A percentile compares a stretch with the other conserved stretches of the same genome.
These are phyloP conservation scores for Babylonia areolata DNA, from an alignment of 1,140 invertebrate species.

Conservation along the genomic window DNA sequence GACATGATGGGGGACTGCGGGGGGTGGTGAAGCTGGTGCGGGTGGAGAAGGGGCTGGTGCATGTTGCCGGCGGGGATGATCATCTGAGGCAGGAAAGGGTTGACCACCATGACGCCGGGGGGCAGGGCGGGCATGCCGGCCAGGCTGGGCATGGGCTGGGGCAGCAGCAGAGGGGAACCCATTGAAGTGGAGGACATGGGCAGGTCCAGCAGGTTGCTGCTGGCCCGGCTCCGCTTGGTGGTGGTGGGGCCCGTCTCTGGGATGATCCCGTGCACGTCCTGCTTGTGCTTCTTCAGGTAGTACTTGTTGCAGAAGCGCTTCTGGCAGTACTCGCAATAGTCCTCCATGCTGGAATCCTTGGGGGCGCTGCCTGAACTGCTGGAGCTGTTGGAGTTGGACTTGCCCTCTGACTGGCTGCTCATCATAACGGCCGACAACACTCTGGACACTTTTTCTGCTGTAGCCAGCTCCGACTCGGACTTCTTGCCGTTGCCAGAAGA, in stretches of 20 bases:
- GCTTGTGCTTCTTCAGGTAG: conserved; percentile 80
- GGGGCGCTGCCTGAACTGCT: conserved; percentile 40
- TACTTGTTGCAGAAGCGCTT: conserved; percentile 78
- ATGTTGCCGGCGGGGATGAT: conserved; percentile 67
- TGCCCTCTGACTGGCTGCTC: conserved; percentile 25
- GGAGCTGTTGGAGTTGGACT: conserved; percentile 33
- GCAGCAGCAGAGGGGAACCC: conserved; percentile 62
- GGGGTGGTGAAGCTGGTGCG: conserved; percentile 58
- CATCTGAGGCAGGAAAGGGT: conserved; percentile 74
- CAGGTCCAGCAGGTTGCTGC: conserved; percentile 46
- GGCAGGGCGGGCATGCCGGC: conserved; percentile 56
- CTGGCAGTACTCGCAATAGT: conserved; percentile 76
- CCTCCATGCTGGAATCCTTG: conserved; percentile 66
- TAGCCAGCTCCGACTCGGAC: conserved; percentile 13
- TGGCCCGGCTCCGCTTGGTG: conserved; percentile 54
- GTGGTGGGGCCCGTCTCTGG: conserved; percentile 63
- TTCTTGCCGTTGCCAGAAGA: neutral
- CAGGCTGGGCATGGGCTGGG: conserved; percentile 67
- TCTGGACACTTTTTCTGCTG: conserved; percentile 29
- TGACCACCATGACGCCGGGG: conserved; percentile 73
- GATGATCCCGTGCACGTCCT: conserved; percentile 80
- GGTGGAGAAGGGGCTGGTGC: conserved; percentile 49
- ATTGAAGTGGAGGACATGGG: conserved; percentile 56
- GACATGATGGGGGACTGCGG: conserved; percentile 59
- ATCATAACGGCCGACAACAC: conserved; percentile 31